These are phyloP conservation scores for Coenobita brevimanus DNA, from an alignment of 1,140 invertebrate genomes.

Conservation along the genomic window DNA sequence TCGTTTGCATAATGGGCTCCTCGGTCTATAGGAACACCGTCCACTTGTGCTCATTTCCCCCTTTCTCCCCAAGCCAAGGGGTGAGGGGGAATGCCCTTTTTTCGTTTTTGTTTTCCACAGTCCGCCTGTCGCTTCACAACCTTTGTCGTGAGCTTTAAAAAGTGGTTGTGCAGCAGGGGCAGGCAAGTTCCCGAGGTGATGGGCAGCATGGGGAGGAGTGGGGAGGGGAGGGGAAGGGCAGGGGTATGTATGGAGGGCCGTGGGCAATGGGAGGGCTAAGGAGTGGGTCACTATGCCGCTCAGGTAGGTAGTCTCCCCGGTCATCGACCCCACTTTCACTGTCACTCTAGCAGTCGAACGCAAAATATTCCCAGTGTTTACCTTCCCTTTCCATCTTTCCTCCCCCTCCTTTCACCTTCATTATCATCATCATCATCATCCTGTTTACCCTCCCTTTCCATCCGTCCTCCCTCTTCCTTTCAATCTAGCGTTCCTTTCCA, in stretches of 20 bases:
- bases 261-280: not conserved
- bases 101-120: not conserved
- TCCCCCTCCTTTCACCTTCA: not conserved
- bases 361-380: not conserved
- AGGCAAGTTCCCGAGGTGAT: no score
- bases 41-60: no score
- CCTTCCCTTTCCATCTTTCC: not conserved
- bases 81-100: not conserved
- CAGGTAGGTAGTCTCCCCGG: not conserved
- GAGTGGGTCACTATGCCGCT: conserved; percentile 24
- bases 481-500: no score
- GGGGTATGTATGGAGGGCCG: not conserved
- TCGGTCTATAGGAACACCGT: no score
- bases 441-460: not conserved
- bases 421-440: not conserved
- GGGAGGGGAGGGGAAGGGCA: not conserved
- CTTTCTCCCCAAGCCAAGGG: no score
- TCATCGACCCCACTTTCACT: conserved; percentile 38
- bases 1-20: no score
- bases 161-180: no score
- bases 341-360: not conserved
- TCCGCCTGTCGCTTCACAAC: not conserved
- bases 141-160: no score
- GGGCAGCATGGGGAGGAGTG: not conserved
- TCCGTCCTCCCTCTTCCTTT: not conserved